Conservation (phyloP, 2,888 invertebrate genomes). For the Euplagia quadripunctaria region DNA sequence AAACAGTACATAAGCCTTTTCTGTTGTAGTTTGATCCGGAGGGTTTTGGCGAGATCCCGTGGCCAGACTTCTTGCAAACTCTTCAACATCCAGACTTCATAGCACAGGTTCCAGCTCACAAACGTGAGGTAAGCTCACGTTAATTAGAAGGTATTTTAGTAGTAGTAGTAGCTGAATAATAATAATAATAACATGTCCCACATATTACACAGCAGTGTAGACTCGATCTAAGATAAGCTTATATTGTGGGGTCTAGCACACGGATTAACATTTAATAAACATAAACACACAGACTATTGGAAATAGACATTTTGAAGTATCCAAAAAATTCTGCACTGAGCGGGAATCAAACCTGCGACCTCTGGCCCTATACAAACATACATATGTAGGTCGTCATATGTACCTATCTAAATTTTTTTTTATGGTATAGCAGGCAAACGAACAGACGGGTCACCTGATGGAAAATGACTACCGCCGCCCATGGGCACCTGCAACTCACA, state of each 20-base stretch:
- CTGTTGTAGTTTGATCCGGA: slow-evolving; percentile 94
- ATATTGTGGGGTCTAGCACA: background rate
- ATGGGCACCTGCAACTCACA: too few species aligned
- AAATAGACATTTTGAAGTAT: too few species aligned
- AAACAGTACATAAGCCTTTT: slow-evolving; percentile 6
- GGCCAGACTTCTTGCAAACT: slow-evolving; percentile 93
- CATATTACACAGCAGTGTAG: too few species aligned
- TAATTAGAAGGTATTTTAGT: background rate
- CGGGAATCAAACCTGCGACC: background rate
- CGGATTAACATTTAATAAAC: background rate
- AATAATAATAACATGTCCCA: too few species aligned
- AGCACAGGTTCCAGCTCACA: slow-evolving; percentile 91
- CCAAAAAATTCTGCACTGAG: background rate
- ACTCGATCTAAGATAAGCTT: background rate
- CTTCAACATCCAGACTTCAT: slow-evolving; percentile 93
- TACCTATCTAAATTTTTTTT: too few species aligned
- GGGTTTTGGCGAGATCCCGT: slow-evolving; percentile 97
- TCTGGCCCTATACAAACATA: too few species aligned
- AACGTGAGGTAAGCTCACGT: slow-evolving; percentile 88
- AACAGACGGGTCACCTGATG: too few species aligned
- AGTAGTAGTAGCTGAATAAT: background rate
- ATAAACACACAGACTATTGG: too few species aligned
- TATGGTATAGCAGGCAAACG: too few species aligned
- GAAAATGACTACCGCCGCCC: too few species aligned
- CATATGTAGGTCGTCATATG: too few species aligned